Percentiles rank a stretch among this genome's conserved stretches.
These are phyloP conservation scores for Antitype chi DNA, from an alignment of 2,888 invertebrate genomes.

Conservation along the genomic window DNA sequence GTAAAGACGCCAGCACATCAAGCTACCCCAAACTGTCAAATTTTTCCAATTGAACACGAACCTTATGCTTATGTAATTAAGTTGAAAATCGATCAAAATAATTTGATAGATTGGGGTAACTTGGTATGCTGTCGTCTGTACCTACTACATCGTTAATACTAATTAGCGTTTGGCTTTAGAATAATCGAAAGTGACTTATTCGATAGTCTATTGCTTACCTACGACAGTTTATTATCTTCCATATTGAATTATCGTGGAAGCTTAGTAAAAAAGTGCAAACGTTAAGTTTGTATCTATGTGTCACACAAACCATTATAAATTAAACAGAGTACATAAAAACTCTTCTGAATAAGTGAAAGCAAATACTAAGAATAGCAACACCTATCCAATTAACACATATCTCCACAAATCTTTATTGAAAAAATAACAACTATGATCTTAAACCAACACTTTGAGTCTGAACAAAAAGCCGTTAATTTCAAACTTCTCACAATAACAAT, in stretches of 20 bases:
- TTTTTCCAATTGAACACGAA: too few species aligned
- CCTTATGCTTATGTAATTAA: too few species aligned
- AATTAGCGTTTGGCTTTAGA: background rate
- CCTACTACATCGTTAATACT: background rate
- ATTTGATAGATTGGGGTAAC: too few species aligned
- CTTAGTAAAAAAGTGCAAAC: background rate
- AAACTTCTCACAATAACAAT: conserved; percentile 56
- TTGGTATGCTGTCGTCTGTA: too few species aligned
- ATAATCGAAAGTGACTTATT: background rate
- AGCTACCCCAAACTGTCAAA: too few species aligned
- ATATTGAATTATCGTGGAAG: background rate
- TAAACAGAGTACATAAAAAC: background rate
- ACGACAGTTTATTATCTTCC: background rate
- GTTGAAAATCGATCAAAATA: too few species aligned
- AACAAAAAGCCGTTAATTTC: conserved; percentile 48
- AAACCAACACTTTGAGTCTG: conserved; percentile 20
- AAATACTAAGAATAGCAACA: conserved; percentile 32
- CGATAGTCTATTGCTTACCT: background rate
- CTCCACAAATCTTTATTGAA: conserved; percentile 28
- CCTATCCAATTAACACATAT: conserved; percentile 42
- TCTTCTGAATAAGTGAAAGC: conserved; percentile 45
- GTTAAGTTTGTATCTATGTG: background rate
- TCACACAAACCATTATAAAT: conserved; percentile 13
- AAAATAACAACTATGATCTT: conserved; percentile 28
- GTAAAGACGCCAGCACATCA: too few species aligned